Conservation (phyloP, 1,140 invertebrate species). For the Papilio aristodemus region DNA sequence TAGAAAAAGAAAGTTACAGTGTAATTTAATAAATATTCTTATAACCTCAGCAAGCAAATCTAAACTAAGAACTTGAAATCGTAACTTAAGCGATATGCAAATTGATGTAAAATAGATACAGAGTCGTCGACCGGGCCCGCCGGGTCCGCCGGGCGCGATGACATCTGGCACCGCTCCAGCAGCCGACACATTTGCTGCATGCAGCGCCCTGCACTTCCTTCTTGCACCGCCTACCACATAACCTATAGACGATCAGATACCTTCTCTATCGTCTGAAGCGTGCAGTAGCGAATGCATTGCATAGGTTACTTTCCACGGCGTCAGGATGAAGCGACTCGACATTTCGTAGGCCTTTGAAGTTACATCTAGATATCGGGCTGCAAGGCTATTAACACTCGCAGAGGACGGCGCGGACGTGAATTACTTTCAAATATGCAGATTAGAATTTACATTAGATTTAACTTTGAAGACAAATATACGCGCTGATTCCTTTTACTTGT, state of each 20-base stretch:
- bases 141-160: neutral
- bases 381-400: constrained; percentile 6
- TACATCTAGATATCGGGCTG: constrained; percentile 7
- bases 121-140: constrained; percentile 58
- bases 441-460: constrained; percentile 10
- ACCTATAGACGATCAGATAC: neutral
- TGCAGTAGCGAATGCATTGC: neutral
- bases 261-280: neutral
- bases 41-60: too few species aligned
- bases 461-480: constrained; percentile 18
- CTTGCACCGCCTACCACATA: constrained; percentile 24
- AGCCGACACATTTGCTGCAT: constrained; percentile 45
- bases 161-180: constrained; percentile 16
- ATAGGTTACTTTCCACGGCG: neutral
- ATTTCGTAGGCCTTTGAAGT: constrained; percentile 26
- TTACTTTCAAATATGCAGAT: constrained; percentile 19
- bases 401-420: neutral
- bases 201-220: constrained; percentile 43
- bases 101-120: constrained; percentile 29
- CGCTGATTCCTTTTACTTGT: neutral
- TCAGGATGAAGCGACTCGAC: neutral
- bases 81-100: neutral
- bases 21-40: too few species aligned
- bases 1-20: neutral
- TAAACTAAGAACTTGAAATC: neutral